Base-by-base conservation (phyloP, 2,113 vertebrate genomes). In the Marmota monax region DNA sequence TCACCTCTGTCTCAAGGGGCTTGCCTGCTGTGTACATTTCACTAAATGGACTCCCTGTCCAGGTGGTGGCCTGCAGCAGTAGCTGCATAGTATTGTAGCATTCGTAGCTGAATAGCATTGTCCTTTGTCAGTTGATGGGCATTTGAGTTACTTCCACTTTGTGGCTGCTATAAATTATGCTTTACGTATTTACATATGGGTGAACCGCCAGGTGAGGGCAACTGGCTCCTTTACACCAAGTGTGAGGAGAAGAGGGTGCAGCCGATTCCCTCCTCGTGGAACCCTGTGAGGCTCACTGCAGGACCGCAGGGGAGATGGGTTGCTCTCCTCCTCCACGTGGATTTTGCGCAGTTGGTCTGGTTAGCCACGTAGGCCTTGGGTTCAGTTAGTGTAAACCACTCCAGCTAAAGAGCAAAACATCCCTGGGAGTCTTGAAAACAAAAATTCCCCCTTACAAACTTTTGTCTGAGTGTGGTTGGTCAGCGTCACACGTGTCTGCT, bases 51-150 rank as follows among this genome's bases (percentile, higher is more conserved):
- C 16, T 34, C 53, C 4, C 7, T 42, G 13, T 14, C 29, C n/a
- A 17, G 11, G 11, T 23, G 0, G 34, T 37, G 8, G 56, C 18
- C 0, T 2, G 34, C 2, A 0, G 20, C 10, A 16, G 48, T 51
- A 32, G 74, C 80, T 0, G 4, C 18, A 0, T 23, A 34, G 10
- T 1, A 0, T n/a, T 18, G 5, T 32, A 9, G 45, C 45, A 45
- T 45, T 45, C 12, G 48, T 51, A 32, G 74, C 80, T 0, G 4
- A 23, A 0, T 18, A 34, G 10, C 1, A 0, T n/a, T 18, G 5
- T 32, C 73, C 10, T 0, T 51, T 76, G 5, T 70, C 42, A 23
- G 29, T 9, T 6, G 6, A 20, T 56, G 5, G 45, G 37, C 65
- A 0, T 69, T 10, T 0, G 45, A 27, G 18, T 32, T 1, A 63